Evolutionary conservation across 2,797 vertebrate genomes (phyloP), one percentile per base, ranked within the genome.

Genomic region (Schizothorax lantsangensis): DNA sequence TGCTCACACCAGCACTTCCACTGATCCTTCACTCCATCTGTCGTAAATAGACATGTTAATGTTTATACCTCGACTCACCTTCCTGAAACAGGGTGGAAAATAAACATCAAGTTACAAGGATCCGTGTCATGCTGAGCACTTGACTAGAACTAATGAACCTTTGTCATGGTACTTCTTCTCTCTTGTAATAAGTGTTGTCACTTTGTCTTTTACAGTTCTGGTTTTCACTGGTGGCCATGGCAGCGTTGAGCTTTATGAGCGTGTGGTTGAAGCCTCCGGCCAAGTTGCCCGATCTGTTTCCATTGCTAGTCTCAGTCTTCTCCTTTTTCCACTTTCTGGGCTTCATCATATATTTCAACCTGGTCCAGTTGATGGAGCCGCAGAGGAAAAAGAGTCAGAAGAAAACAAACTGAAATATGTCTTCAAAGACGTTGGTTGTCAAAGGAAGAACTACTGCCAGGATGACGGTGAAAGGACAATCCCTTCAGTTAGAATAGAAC

Each of bases 241-340:
- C 91, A 5, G 89, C 84, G 62, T 91, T 99, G 94, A 98, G 96
- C 15, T 36, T 96, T 2, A 72, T 79, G 14, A 96, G 93, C 1
- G 92, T 92, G 2, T 91, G 88, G 0, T 21, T 95, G 91, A 91
- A 86, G 43, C 97, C 98, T 62, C 98, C 98, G 0, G 91, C 91
- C 47, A 92, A 85, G 87, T 92, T 98, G 1, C 98, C 98, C 0
- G 97, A 99, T 92, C 81, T 99, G 84, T 98, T 97, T 93, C 95
- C 98, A 0, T 92, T 99, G n/a, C 79, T 97, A 2, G 95, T 99
- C 83, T 98, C 98, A 0, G 4, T 91, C 0, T 69, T 96, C 4
- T 96, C 98, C 88, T 99, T 96, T 87, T 68, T 95, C 30, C 97
- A 98, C 73, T 98, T 99, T 84, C 57, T 98, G 30, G 93, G 96